Conservation (phyloP, 2,113 vertebrate genomes). For the Brachirus orientalis region DNA sequence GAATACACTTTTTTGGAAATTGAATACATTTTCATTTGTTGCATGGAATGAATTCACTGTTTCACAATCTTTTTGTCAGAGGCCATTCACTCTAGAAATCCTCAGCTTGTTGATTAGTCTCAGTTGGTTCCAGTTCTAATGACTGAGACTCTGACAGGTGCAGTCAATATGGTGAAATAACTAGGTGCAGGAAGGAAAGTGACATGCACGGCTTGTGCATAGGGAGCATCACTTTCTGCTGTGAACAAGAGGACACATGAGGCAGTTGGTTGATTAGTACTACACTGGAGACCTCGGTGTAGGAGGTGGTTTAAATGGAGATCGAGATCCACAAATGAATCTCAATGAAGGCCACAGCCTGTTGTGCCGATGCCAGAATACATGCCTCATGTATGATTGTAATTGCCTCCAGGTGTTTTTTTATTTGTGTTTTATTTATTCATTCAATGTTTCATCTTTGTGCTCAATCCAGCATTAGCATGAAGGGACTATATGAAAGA, state of each 20-base stretch:
- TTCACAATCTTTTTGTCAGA: slow-evolving; percentile 35
- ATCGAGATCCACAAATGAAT: too few relatives aligned
- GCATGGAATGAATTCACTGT: slow-evolving; percentile 20
- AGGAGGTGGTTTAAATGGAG: too few relatives aligned
- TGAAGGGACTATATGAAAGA: too few relatives aligned
- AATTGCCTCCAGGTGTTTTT: too few relatives aligned
- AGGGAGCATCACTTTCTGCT: not conserved
- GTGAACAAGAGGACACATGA: too few relatives aligned
- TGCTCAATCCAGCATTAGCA: too few relatives aligned
- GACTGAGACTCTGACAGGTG: slow-evolving; percentile 31
- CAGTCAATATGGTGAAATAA: slow-evolving; percentile 35
- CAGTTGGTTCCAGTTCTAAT: slow-evolving; percentile 39
- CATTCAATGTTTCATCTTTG: too few relatives aligned
- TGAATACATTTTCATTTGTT: slow-evolving; percentile 40
- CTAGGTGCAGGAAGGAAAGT: slow-evolving; percentile 4
- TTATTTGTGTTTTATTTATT: too few relatives aligned
- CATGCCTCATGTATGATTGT: too few relatives aligned
- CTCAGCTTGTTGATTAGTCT: slow-evolving; percentile 44
- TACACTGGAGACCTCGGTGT: not conserved
- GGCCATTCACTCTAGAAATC: slow-evolving; percentile 45
- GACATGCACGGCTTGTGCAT: slow-evolving; percentile 3
- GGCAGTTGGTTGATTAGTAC: not conserved
- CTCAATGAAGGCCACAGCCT: too few relatives aligned
- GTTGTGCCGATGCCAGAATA: too few relatives aligned
- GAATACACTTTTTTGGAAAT: slow-evolving; percentile 41